Evolutionary conservation across 2,113 vertebrate species (phyloP), one percentile per base, ranked within the genome.

Genomic region (Accipiter cooperii): DNA sequence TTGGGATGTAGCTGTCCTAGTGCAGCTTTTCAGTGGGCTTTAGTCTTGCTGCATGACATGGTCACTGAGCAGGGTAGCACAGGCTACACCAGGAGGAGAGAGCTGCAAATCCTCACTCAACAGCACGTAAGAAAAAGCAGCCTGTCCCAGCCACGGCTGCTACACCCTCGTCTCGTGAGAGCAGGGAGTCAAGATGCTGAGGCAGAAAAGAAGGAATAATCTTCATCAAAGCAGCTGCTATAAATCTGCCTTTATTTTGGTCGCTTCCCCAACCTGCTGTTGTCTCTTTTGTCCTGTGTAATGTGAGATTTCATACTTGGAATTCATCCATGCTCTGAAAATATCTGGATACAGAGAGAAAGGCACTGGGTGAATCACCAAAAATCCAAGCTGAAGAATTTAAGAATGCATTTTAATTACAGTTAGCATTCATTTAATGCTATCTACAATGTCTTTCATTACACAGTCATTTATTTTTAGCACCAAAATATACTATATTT

Each of bases 391-490:
- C 57, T 87, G 65, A 93, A 66, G 78, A 83, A 76, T 76, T 83
- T n/a, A 79, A 91, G 61, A 76, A 83, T 73, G 21, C 49, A 91
- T 94, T 96, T 95, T 90, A 96, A 93, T 91, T 90, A 69, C 10
- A 3, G 3, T 73, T 96, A 87, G 13, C 75, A 65, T 76, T 89
- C 79, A 87, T 87, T 78, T 61, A 94, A 66, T 83, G 78, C 40
- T 95, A 75, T 77, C 40, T 83, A 34, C 70, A 80, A 68, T 22
- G 54, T 9, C 71, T 91, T 83, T 69, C 58, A n/a, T 90, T 76
- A 68, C 21, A 88, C 3, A 57, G 60, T 34, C 28, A 61, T 77
- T 91, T 91, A 83, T 88, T 88, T 93, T 90, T 92, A 92, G 82
- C 31, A 80, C 12, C 21, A 58, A 91, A 94, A 87, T 31, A 46